Evolutionary conservation across 2,888 invertebrate genomes (phyloP).

Genomic region (Alsophila aescularia): DNA sequence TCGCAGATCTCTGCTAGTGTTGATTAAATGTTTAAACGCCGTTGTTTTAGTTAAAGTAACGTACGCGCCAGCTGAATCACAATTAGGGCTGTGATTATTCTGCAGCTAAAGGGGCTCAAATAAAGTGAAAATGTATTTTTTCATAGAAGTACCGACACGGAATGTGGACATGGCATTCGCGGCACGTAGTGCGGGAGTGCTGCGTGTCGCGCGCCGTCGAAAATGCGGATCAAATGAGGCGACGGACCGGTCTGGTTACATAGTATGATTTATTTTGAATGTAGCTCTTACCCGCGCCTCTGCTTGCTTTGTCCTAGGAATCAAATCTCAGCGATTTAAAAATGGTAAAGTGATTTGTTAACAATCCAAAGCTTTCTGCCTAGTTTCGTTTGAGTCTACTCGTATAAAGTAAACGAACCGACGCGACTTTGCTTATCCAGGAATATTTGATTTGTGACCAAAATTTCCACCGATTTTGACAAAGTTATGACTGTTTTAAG

Average conservation of each 20-base stretch:
- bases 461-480: no score
- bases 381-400: no score
- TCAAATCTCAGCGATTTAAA: no score
- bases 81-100: conserved; percentile 20
- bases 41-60: conserved; percentile 17
- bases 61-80: conserved; percentile 17
- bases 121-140: conserved; percentile 31
- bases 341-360: no score
- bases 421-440: no score
- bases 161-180: conserved; percentile 22
- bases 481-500: no score
- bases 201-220: conserved; percentile 26
- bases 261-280: conserved; percentile 21
- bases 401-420: no score
- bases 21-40: conserved; percentile 9
- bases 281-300: neutral
- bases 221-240: conserved; percentile 29
- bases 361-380: no score
- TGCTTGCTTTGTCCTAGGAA: no score
- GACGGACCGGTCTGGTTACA: conserved; percentile 25
- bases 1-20: neutral
- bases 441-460: no score
- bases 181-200: conserved; percentile 27
- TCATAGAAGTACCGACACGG: conserved; percentile 31
- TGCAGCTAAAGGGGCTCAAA: conserved; percentile 17